Evolutionary conservation across 2,888 invertebrate genomes (phyloP).

Genomic region (Ennomos quercinarius): DNA sequence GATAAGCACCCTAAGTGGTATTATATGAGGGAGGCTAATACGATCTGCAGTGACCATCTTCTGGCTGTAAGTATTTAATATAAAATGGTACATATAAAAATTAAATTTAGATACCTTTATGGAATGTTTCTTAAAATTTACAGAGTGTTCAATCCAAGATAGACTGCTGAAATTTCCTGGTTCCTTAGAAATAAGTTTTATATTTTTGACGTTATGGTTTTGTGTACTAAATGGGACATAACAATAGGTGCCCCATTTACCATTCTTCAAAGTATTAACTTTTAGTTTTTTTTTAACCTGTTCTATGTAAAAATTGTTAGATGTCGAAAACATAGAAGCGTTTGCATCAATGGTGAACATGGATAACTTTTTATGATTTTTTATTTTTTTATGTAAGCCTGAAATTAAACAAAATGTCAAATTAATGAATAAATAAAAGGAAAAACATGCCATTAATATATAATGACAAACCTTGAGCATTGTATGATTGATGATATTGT

Average conservation of each 20-base stretch:
- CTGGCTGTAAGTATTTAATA: too few relatives aligned
- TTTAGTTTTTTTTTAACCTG: slow-evolving; percentile 8
- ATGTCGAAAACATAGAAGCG: background rate
- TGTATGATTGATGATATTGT: too few relatives aligned
- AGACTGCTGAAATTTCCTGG: slow-evolving; percentile 3
- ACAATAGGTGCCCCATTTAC: background rate
- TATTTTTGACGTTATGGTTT: background rate
- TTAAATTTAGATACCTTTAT: too few relatives aligned
- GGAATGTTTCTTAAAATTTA: background rate
- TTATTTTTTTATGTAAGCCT: background rate
- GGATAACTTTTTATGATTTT: background rate
- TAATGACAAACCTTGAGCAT: too few relatives aligned
- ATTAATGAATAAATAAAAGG: too few relatives aligned
- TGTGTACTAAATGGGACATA: background rate
- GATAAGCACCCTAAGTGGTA: too few relatives aligned
- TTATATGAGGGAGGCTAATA: too few relatives aligned
- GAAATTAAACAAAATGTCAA: too few relatives aligned
- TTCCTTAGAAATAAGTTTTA: slow-evolving; percentile 2
- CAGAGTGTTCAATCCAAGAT: slow-evolving; percentile 7
- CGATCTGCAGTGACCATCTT: too few relatives aligned
- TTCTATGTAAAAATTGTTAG: slow-evolving; percentile 2
- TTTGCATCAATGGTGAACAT: background rate
- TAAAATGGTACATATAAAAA: too few relatives aligned
- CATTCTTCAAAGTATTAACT: background rate
- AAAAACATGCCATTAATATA: too few relatives aligned